Evolutionary conservation across 1,140 invertebrate genomes (phyloP).

Genomic region (Solenopsis fugax): DNA sequence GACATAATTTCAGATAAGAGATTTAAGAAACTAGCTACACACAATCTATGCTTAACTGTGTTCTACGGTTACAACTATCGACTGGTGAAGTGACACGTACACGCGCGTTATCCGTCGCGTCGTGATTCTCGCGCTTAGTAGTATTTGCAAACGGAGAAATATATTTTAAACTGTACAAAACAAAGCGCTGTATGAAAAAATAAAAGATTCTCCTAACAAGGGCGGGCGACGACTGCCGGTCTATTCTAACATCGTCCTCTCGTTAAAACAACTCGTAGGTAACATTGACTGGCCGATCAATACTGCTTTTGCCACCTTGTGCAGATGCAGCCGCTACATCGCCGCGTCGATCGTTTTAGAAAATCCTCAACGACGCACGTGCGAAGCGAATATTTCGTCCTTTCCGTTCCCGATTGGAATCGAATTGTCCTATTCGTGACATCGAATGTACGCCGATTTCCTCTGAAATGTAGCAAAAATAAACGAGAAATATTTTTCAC

Average conservation of each 20-base stretch:
- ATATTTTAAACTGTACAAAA: conserved; percentile 76
- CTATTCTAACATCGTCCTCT: conserved; percentile 51
- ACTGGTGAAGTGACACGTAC: conserved; percentile 19
- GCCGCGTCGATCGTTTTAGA: background rate
- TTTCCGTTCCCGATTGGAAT: conserved; percentile 1
- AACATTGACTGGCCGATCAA: conserved; percentile 77
- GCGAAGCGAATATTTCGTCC: conserved; percentile 5
- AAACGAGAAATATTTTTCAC: background rate
- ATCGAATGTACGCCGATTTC: background rate
- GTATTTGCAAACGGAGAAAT: conserved; percentile 63
- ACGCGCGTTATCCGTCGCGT: background rate
- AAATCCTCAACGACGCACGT: background rate
- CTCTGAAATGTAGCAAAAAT: conserved; percentile 17
- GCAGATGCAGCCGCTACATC: conserved; percentile 48
- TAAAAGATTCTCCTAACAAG: conserved; percentile 67
- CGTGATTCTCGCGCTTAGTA: conserved; percentile 31
- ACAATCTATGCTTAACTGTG: conserved; percentile 70
- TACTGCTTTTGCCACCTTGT: conserved; percentile 72
- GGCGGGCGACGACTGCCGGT: conserved; percentile 60
- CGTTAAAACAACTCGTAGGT: conserved; percentile 79
- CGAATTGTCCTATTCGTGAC: background rate
- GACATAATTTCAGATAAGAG: conserved; percentile 80
- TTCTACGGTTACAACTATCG: conserved; percentile 67
- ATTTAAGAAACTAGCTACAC: conserved; percentile 82
- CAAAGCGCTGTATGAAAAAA: conserved; percentile 67